Conservation (phyloP, 2,888 invertebrate genomes). For the Gastrophysa polygoni region DNA sequence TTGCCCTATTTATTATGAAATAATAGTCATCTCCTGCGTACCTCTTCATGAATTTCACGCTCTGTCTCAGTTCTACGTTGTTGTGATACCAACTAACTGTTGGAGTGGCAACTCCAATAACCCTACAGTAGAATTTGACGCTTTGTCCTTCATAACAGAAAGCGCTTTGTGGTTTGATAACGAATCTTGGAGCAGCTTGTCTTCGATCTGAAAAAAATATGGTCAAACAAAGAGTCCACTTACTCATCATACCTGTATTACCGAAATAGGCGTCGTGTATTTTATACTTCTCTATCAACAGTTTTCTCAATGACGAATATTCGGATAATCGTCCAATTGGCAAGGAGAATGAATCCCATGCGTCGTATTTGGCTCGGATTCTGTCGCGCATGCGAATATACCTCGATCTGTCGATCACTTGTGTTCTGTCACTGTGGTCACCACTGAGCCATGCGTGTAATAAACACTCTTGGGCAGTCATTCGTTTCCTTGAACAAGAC, state of each 20-base stretch:
- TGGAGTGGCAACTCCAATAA: conserved; percentile 93
- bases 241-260: conserved; percentile 55
- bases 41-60: conserved; percentile 99
- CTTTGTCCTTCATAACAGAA: conserved; percentile 97
- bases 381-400: conserved; percentile 88
- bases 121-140: conserved; percentile 95
- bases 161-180: conserved; percentile 94
- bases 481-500: conserved; percentile 84
- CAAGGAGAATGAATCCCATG: conserved; percentile 83
- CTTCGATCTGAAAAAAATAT: conserved; percentile 74
- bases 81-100: conserved; percentile 96
- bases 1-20: conserved; percentile 95
- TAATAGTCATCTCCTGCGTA: conserved; percentile 96
- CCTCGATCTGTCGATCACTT: conserved; percentile 80
- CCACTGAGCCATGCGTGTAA: conserved; percentile 95
- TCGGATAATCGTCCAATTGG: conserved; percentile 97
- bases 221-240: neutral
- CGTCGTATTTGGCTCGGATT: conserved; percentile 80
- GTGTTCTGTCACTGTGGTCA: conserved; percentile 76
- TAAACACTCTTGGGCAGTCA: conserved; percentile 98
- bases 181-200: conserved; percentile 98
- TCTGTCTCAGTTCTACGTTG: conserved; percentile 91
- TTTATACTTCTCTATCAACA: conserved; percentile 94
- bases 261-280: conserved; percentile 96
- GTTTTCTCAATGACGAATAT: conserved; percentile 94